Evolutionary conservation across 2,113 vertebrate species (phyloP), one percentile per base, ranked within the genome.

Genomic region (Microtus oregoni): DNA sequence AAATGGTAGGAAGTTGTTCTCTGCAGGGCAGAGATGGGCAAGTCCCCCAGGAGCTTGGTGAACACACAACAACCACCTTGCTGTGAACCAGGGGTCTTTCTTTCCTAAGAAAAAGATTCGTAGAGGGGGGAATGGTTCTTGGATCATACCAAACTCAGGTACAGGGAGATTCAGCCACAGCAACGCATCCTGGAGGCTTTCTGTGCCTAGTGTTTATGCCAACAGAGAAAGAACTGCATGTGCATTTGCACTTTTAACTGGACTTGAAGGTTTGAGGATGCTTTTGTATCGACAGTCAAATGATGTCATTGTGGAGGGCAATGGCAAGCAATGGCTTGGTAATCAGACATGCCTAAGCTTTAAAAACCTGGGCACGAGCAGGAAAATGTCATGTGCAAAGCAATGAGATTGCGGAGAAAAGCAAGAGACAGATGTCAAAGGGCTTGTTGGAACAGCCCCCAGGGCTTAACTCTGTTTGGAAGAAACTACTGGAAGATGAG

Each of bases 1-100:
- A 91, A 97, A 97, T 89, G 97, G 95, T 96, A 97, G 73, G 65
- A 97, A 97, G 97, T 97, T 97, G 92, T 98, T 97, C 93, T 94
- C 86, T 73, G 93, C 86, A 38, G 47, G 76, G 65, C 26, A 90
- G 95, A 97, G 96, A 97, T 97, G 95, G 88, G 82, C 63, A 90
- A 89, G 94, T 96, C 95, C 81, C 55, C 92, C 61, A 97, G 86
- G 94, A 97, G 73, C 72, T 79, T 93, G 85, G 92, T 94, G 79
- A 96, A 93, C 94, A 96, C 86, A 61, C 52, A 76, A 83, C 91
- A 91, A 76, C 90, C 44, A 89, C 82, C 78, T 95, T 91, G 63
- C 85, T 91, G 30, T 22, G 83, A 92, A 75, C 73, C 81, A 95
- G 92, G 92, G 14, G 9, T 73, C 85, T 96, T 96, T 96, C 52